Evolutionary conservation across 2,888 invertebrate genomes (phyloP), one percentile per base, ranked within the genome.

Genomic region (Laothoe populi): DNA sequence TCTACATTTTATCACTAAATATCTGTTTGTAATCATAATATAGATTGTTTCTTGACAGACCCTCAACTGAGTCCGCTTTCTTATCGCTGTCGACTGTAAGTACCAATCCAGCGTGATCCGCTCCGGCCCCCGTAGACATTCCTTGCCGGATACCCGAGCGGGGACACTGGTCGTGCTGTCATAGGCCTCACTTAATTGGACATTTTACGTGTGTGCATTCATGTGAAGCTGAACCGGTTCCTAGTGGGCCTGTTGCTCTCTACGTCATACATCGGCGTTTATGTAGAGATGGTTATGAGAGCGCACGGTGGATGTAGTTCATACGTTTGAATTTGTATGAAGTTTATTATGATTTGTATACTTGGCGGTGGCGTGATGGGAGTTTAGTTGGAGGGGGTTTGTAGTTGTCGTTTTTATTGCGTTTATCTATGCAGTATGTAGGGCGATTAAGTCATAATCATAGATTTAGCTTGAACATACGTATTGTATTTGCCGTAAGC

Each of bases 331-430:
- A 76, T 75, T 74, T 76, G 79, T 82, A 81, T 80, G 80, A 82
- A 84, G 87, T 86, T 87, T 87, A 89, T 87, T 85, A 86, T 88
- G 87, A 90, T 87, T 88, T 89, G 87, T 88, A 83, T 82, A 86
- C 83, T 84, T 84, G 81, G 82, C 76, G 77, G 77, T 83, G 81
- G 82, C 81, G 82, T 87, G 86, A 88, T 87, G 79, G 83, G 79
- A 81, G 82, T 83, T 86, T 81, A 83, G 83, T 73, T 70, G 71
- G 77, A 73, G 73, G 74, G 77, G 71, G 66, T 80, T 73, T 82
- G 82, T 85, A 74, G 70, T 77, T 82, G 80, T 84, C 82, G 63
- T 79, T 79, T 83, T 81, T 81, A 85, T 81, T 74, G 77, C 78
- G 72, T 78, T 79, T 77, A 79, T 78, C 72, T 81, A 70, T 66